Conservation (phyloP, 2,113 vertebrate species). For the Orycteropus afer region DNA sequence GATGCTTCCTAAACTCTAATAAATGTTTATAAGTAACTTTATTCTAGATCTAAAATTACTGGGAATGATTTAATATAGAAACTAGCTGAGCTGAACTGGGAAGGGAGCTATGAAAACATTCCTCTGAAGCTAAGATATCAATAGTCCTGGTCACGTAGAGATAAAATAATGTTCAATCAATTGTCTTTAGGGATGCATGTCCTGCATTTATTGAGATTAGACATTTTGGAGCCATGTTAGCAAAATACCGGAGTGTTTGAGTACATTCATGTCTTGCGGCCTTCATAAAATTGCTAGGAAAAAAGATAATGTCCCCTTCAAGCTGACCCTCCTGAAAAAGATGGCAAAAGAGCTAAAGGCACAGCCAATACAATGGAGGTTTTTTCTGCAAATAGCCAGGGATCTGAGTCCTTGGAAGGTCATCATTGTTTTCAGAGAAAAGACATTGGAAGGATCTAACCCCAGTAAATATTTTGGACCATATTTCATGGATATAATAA, state of each 20-base stretch:
- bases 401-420: background rate
- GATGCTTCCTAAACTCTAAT: background rate
- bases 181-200: background rate
- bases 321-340: background rate
- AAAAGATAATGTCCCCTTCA: background rate
- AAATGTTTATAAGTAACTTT: slow-evolving; percentile 9
- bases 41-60: background rate
- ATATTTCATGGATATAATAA: background rate
- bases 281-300: background rate
- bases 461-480: background rate
- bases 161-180: background rate
- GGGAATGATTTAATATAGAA: background rate
- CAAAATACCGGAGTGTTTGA: background rate
- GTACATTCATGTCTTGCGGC: background rate
- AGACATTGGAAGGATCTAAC: background rate
- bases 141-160: background rate
- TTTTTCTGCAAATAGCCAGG: background rate
- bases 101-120: background rate
- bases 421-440: background rate
- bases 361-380: background rate
- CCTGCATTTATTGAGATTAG: background rate
- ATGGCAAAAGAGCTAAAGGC: background rate
- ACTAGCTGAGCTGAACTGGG: background rate
- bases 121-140: background rate
- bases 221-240: background rate